Evolutionary conservation across 2,888 invertebrate species (phyloP).

Genomic region (Erebia ligea): DNA sequence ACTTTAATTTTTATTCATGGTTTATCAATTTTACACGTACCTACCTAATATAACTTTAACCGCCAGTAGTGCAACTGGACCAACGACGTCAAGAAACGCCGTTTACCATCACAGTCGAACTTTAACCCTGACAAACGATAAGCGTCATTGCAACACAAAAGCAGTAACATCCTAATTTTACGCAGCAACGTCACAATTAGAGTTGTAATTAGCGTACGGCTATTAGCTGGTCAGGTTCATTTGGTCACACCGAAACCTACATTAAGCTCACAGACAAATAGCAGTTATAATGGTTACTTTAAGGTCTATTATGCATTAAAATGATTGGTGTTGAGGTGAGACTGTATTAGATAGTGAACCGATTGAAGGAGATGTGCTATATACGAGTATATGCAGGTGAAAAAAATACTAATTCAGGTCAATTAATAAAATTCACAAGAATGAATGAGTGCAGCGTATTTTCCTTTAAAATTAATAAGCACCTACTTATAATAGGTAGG

Average conservation of each 20-base stretch:
- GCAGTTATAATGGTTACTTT: not conserved
- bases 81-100: not conserved
- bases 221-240: slow-evolving; percentile 47
- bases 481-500: too few relatives aligned
- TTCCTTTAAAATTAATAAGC: not conserved
- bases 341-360: slow-evolving; percentile 1
- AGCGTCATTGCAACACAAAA: slow-evolving; percentile 35
- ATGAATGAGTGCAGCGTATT: not conserved
- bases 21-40: too few relatives aligned
- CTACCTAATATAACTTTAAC: too few relatives aligned
- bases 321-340: not conserved
- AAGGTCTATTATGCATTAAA: not conserved
- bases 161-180: slow-evolving; percentile 45
- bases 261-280: slow-evolving; percentile 15
- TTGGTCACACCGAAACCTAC: slow-evolving; percentile 7
- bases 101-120: slow-evolving; percentile 9
- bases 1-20: too few relatives aligned
- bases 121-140: slow-evolving; percentile 34
- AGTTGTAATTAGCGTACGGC: slow-evolving; percentile 46
- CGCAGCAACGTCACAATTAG: slow-evolving; percentile 49
- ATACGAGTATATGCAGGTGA: slow-evolving; percentile 18
- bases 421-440: slow-evolving; percentile 25
- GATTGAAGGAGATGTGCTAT: slow-evolving; percentile 14
- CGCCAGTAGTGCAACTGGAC: not conserved
- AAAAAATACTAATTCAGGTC: slow-evolving; percentile 34